Conservation (phyloP, 2,888 invertebrate species). For the Pediacus dermestoides region DNA sequence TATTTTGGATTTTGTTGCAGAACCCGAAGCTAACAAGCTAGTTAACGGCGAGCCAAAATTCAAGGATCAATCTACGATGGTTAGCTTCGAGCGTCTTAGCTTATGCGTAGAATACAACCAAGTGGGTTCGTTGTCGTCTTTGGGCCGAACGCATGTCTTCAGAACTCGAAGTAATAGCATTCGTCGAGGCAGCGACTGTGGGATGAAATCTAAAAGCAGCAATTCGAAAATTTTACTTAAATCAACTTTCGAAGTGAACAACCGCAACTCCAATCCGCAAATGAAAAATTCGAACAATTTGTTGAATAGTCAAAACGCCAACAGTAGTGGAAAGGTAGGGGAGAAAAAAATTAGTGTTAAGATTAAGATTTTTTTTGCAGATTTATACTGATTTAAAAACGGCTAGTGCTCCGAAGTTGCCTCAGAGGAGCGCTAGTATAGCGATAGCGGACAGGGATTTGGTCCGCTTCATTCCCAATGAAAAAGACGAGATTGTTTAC, state of each 20-base stretch:
- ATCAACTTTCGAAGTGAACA: conserved; percentile 67
- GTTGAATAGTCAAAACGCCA: conserved; percentile 22
- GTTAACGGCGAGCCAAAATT: conserved; percentile 58
- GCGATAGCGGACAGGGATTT: conserved; percentile 10
- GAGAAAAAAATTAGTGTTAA: neutral
- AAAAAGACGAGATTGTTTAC: conserved; percentile 38
- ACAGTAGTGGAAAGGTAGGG: conserved; percentile 28
- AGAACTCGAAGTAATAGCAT: conserved; percentile 49
- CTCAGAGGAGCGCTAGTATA: conserved; percentile 17
- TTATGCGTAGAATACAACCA: conserved; percentile 74
- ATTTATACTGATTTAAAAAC: conserved; percentile 15
- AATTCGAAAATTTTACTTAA: conserved; percentile 63
- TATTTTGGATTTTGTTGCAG: conserved; percentile 20
- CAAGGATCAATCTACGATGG: conserved; percentile 67
- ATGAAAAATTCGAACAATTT: conserved; percentile 28
- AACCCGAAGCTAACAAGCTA: conserved; percentile 61
- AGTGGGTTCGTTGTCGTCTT: conserved; percentile 68
- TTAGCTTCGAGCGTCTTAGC: conserved; percentile 68
- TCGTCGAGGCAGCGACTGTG: conserved; percentile 57
- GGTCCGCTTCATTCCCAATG: conserved; percentile 28
- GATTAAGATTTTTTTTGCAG: conserved; percentile 12
- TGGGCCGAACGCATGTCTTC: conserved; percentile 52
- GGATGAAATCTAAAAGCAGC: conserved; percentile 52
- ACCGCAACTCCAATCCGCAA: conserved; percentile 39
- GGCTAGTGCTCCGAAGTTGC: conserved; percentile 16